Evolutionary conservation across 2,797 vertebrate genomes (phyloP).

Genomic region (Sylvia borin): DNA sequence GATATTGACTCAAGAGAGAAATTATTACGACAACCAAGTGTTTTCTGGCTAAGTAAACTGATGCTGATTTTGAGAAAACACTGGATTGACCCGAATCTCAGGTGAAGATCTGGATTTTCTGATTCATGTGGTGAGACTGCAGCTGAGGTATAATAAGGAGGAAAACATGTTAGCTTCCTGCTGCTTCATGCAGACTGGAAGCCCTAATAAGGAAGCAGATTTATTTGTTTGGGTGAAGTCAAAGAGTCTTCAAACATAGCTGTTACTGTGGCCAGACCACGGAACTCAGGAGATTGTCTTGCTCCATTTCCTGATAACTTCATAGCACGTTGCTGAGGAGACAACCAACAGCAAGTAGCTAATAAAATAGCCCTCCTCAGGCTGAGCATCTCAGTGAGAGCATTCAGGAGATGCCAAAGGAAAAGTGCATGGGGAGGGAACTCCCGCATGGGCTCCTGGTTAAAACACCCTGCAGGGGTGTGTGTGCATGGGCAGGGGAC

Average conservation of each 20-base stretch:
- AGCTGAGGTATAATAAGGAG: neutral
- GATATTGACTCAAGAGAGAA: neutral
- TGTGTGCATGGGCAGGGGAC: neutral
- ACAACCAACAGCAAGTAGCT: neutral
- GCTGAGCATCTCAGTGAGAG: neutral
- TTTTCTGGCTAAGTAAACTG: neutral
- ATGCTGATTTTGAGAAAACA: neutral
- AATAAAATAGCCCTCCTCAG: neutral
- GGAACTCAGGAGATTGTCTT: neutral
- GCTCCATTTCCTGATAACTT: neutral
- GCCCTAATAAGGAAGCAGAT: neutral
- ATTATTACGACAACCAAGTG: neutral
- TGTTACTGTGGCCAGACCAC: neutral
- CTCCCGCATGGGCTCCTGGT: neutral
- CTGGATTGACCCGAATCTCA: neutral
- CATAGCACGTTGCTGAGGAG: neutral
- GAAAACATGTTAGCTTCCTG: neutral
- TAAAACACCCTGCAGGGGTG: neutral
- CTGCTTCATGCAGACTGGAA: neutral
- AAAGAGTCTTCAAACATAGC: neutral
- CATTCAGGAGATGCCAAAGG: neutral
- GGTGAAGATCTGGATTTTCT: neutral
- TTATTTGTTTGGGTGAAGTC: constrained; percentile 24
- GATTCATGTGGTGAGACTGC: neutral
- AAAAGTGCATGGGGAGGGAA: neutral